Conservation (phyloP, 2,113 vertebrate genomes). For the Xenopus laevis region DNA sequence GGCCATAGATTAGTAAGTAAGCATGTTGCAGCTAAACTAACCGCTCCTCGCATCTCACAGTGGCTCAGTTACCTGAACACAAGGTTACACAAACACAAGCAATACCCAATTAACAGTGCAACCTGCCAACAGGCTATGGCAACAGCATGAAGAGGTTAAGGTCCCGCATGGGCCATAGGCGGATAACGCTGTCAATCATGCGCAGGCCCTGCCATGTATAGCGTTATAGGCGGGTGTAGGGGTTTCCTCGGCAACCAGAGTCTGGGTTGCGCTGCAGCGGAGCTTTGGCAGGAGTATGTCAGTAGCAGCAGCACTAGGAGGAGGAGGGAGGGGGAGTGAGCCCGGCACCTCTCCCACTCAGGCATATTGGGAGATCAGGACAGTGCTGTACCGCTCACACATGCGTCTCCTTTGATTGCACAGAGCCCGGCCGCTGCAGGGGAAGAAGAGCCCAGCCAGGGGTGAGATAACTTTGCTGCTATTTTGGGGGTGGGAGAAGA, state of each 20-base stretch:
- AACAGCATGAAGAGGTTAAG: constrained; percentile 15
- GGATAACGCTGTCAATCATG: constrained; percentile 15
- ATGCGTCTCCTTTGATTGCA: background rate
- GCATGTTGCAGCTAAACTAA: too few relatives aligned
- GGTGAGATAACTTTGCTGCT: constrained; percentile 37
- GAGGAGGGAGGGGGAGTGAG: constrained; percentile 4
- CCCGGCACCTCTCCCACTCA: constrained; percentile 37
- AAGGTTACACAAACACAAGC: too few relatives aligned
- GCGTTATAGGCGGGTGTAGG: constrained; percentile 10
- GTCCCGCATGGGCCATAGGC: constrained; percentile 17
- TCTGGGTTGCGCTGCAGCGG: constrained; percentile 42
- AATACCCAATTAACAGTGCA: too few relatives aligned
- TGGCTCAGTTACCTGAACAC: too few relatives aligned
- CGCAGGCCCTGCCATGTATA: background rate
- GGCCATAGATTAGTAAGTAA: too few relatives aligned
- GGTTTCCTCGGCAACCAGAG: constrained; percentile 37
- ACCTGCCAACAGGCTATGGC: constrained; percentile 20
- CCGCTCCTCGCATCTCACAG: too few relatives aligned
- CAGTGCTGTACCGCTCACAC: constrained; percentile 15
- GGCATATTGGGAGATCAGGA: constrained; percentile 29
- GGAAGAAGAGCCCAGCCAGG: constrained; percentile 26
- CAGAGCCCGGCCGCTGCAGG: constrained; percentile 7
- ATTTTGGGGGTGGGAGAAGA: background rate
- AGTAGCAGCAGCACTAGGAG: constrained; percentile 29
- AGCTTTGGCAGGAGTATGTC: constrained; percentile 41